These are phyloP conservation scores for Mustela nigripes DNA, from an alignment of 2,113 vertebrate genomes.

Conservation along the genomic window DNA sequence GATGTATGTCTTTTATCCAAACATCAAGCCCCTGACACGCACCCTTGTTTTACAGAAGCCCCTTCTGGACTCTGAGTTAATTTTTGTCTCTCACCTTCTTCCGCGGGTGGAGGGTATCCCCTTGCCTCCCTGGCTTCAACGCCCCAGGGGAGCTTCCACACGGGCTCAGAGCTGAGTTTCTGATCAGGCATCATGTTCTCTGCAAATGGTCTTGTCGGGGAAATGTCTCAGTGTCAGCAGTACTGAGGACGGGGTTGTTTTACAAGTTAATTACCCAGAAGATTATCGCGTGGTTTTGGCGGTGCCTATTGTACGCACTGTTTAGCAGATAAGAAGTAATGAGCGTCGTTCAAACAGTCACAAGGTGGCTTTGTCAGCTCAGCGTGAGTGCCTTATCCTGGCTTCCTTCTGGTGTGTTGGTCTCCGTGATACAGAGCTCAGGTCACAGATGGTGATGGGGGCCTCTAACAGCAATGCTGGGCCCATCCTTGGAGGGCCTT, in stretches of 20 bases:
- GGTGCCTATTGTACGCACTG: fast-evolving
- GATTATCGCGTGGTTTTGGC: not conserved
- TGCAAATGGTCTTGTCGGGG: not conserved
- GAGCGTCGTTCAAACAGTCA: not conserved
- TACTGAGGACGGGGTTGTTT: not conserved
- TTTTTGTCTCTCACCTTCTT: not conserved
- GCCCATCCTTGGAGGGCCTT: not conserved
- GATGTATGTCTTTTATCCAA: not conserved
- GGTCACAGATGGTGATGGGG: not conserved
- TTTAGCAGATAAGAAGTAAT: not conserved
- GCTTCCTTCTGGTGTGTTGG: not conserved
- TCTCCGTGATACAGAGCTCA: fast-evolving
- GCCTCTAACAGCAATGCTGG: not conserved
- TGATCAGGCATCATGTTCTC: not conserved
- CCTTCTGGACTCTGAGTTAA: not conserved
- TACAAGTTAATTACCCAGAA: not conserved
- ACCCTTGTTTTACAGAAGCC: not conserved
- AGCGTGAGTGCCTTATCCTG: fast-evolving
- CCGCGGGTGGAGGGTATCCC: fast-evolving
- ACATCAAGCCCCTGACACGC: fast-evolving
- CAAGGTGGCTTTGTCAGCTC: not conserved
- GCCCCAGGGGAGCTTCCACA: not conserved
- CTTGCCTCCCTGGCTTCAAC: not conserved
- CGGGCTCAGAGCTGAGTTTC: not conserved
- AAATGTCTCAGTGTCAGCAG: not conserved